Evolutionary conservation across 2,113 vertebrate species (phyloP).

Genomic region (Fulmarus glacialis): DNA sequence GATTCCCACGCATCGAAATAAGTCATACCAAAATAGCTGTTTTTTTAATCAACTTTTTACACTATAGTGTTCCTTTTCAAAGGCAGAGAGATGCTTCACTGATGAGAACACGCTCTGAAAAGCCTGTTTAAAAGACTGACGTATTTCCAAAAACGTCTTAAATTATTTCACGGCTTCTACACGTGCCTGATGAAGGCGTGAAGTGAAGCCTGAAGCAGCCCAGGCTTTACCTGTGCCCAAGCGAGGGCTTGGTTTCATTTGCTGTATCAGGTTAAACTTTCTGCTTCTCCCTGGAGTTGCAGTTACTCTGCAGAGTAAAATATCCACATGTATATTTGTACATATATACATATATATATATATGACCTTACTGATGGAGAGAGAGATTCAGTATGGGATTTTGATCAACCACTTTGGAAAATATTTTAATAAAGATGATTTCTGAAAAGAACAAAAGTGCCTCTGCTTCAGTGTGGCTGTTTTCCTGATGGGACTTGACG

Average conservation of each 20-base stretch:
- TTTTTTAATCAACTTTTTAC: neutral
- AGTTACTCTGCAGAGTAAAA: neutral
- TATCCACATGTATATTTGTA: neutral
- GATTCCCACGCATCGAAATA: neutral
- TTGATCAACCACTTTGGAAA: slow-evolving; percentile 14
- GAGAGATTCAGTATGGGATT: neutral
- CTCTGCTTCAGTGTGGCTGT: neutral
- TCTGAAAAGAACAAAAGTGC: neutral
- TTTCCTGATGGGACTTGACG: neutral
- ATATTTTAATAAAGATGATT: slow-evolving; percentile 72
- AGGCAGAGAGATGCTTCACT: neutral
- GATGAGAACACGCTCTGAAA: neutral
- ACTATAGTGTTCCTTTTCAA: neutral
- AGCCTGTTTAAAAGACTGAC: neutral
- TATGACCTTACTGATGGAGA: neutral
- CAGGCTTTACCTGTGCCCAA: neutral
- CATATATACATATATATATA: neutral
- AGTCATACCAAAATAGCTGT: neutral
- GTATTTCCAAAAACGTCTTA: neutral
- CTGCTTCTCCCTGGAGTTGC: neutral
- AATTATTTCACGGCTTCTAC: neutral
- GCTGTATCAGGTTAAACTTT: neutral
- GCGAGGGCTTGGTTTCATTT: neutral
- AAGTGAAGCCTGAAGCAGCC: neutral
- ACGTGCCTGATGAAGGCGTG: fast-evolving